Evolutionary conservation across 2,797 vertebrate species (phyloP), one percentile per base, ranked within the genome.

Genomic region (Hydrolagus colliei): DNA sequence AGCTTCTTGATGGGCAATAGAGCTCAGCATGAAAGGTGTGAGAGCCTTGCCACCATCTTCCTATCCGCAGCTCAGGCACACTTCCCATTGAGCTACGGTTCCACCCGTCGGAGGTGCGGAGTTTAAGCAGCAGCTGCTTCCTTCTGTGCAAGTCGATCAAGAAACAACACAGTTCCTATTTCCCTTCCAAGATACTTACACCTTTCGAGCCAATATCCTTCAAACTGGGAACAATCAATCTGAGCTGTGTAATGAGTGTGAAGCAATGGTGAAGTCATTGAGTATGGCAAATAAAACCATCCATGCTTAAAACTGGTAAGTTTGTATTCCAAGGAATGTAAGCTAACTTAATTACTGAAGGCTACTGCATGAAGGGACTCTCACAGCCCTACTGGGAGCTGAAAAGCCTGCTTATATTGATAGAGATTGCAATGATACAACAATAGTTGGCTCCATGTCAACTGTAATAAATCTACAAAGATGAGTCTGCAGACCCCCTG

Each of bases 291-390:
- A 52, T 52, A 3, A 3, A 52, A 52, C 3, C 41, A 52, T 52
- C 6, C 41, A n/a, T 22, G 11, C 76, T 78, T 61, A 27, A 52
- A 52, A 3, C 59, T 78, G 18, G 16, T 77, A 61, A 77, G 35
- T 59, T 78, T 78, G 52, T 61, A 59, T 22, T 78, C 62, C 76
- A 62, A 78, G 59, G 18, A 5, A 12, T 63, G 59, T 63, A 1
- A 16, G 61, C 77, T 22, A 79, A 27, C 16, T 79, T 79, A 79
- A 79, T 79, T 65, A 62, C n/a, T 9, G 32, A 32, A 79, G 27
- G 62, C 9, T 13, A 12, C 13, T 32, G 4, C 22, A 12, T 22
- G 32, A 74, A 27, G 32, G 27, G 73, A 74, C 73, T 74, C 35
- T 74, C 32, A 35, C 61, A 22, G 77, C 18, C 41, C 41, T 79